A percentile compares a stretch with the other conserved stretches of the same genome.
phyloP scores from a whole-genome alignment of 1,140 invertebrate species.

The Calosoma granatense region DNA sequence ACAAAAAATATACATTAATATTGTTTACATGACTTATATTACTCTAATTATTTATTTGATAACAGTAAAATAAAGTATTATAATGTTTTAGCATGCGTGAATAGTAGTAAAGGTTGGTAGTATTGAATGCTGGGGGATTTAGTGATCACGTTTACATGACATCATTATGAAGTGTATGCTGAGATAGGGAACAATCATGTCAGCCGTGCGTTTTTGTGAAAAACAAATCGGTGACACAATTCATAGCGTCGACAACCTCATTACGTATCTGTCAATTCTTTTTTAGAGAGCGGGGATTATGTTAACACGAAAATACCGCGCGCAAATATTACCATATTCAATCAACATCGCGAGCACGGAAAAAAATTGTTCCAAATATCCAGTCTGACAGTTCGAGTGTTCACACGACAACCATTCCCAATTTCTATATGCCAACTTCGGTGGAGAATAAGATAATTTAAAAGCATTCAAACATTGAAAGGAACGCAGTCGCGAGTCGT shows the following conservation, averaged over 20 bases:
- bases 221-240: conserved; percentile 1
- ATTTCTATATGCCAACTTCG: neutral
- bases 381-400: conserved; percentile 1
- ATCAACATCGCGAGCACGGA: neutral
- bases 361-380: conserved; percentile 5
- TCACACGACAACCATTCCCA: neutral
- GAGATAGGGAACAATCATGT: neutral
- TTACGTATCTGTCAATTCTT: conserved; percentile 4
- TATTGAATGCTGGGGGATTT: no score
- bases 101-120: no score
- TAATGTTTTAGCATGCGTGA: no score
- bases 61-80: no score
- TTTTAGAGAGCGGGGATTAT: neutral
- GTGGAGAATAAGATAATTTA: neutral
- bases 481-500: neutral
- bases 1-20: no score
- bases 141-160: neutral
- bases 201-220: no score
- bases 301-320: neutral
- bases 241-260: neutral
- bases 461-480: conserved; percentile 2
- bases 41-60: no score
- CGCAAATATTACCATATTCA: conserved; percentile 9
- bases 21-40: no score
- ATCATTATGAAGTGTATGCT: neutral